Percentiles rank a stretch among this genome's conserved stretches.
phyloP scores from a whole-genome alignment of 2,888 invertebrate species.

The Octodonta nipae region DNA sequence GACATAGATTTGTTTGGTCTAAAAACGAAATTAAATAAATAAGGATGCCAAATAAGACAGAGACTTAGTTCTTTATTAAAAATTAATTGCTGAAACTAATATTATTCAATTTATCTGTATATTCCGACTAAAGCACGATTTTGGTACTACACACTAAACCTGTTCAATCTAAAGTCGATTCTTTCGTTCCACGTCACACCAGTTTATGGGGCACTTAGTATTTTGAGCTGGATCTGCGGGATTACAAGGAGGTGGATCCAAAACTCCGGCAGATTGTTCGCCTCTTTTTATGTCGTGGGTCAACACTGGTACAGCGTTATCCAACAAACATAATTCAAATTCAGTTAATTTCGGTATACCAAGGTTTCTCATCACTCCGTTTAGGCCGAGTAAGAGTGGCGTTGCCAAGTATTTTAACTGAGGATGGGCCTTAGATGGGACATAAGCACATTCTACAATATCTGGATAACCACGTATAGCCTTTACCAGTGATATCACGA shows the following conservation, averaged over 20 bases:
- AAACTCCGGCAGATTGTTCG: conserved; percentile 23
- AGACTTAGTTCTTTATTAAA: too few relatives aligned
- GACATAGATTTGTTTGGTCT: too few relatives aligned
- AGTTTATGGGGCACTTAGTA: too few relatives aligned
- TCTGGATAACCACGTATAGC: conserved; percentile 31
- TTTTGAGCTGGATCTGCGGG: conserved; percentile 23
- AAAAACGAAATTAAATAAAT: too few relatives aligned
- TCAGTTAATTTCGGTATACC: conserved; percentile 28
- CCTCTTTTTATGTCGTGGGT: conserved; percentile 27
- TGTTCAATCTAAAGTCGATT: too few relatives aligned
- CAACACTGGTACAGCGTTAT: conserved; percentile 26
- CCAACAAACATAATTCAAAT: conserved; percentile 30
- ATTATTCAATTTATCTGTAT: too few relatives aligned
- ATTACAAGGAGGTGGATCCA: conserved; percentile 25
- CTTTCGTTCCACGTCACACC: too few relatives aligned
- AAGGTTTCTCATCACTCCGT: conserved; percentile 28
- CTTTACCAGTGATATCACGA: conserved; percentile 45
- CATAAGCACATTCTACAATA: conserved; percentile 30
- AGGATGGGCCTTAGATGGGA: conserved; percentile 23
- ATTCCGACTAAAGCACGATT: too few relatives aligned
- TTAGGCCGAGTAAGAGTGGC: conserved; percentile 28
- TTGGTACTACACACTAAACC: too few relatives aligned
- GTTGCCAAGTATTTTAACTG: conserved; percentile 28
- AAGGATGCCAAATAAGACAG: too few relatives aligned
- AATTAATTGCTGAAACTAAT: too few relatives aligned